Evolutionary conservation across 1,140 invertebrate species (phyloP), one percentile per base, ranked within the genome.

Genomic region (Lycorma delicatula): DNA sequence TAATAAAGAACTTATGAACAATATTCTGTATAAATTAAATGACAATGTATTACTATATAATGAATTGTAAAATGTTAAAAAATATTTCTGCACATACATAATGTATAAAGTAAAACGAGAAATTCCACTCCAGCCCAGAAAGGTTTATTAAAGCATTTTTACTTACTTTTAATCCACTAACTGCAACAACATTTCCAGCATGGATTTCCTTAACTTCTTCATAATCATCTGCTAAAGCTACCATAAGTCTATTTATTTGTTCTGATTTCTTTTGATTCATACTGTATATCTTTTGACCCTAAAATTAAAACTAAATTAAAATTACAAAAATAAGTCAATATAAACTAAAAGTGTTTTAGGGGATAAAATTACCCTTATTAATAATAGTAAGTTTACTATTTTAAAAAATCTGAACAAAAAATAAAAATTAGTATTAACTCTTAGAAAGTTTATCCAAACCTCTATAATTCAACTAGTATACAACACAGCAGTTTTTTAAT

Each of bases 131-230:
- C n/a, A n/a, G n/a, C n/a, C n/a, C n/a, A n/a, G n/a, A n/a, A n/a
- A n/a, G n/a, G n/a, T n/a, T n/a, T n/a, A n/a, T n/a, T n/a, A n/a
- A n/a, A n/a, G n/a, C n/a, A n/a, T n/a, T n/a, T 41, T 13, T 41
- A 29, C 64, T 71, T 70, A 85, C 83, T 75, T 92, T 92, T 5
- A 98, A 74, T 1, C 93, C 91, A 52, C 86, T 80, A 49, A 93
- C 77, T 13, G 92, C 90, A n/a, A 82, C 91, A 67, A 99, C 96
- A 75, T 96, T 91, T 20, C 96, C 96, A 23, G 77, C 70, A 0
- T 71, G 70, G 3, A 90, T 79, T 7, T 72, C 70, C 12, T 75
- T 69, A 18, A 93, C 81, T 65, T 89, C 85, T 62, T 84, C 72
- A 64, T 89, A 88, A 60, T 95, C 89, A 74, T 97, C 89, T 0